Evolutionary conservation across 1,140 invertebrate genomes (phyloP).

Genomic region (Meloidogyne hapla): DNA sequence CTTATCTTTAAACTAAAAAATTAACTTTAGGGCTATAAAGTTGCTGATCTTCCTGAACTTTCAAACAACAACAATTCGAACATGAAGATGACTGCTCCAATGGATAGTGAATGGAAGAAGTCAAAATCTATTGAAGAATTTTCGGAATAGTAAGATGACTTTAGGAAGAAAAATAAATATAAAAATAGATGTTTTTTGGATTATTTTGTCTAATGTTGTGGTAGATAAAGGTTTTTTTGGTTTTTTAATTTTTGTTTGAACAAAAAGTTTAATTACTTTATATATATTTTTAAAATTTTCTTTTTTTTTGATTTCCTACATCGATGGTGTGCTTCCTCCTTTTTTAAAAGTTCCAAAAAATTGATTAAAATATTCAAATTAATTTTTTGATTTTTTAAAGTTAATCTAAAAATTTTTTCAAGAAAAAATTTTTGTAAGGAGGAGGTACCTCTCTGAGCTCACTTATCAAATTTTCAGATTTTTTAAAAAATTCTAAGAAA

Average conservation of each 20-base stretch:
- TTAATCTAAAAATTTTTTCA: no score
- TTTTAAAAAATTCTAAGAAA: background rate
- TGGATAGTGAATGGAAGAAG: background rate
- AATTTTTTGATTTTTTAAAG: no score
- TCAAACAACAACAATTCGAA: background rate
- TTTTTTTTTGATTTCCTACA: no score
- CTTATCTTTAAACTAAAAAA: constrained; percentile 24
- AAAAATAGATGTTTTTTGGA: background rate
- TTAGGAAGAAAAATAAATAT: background rate
- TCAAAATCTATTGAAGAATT: background rate
- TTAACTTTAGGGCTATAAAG: background rate
- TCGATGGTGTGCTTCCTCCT: no score
- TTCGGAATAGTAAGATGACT: background rate
- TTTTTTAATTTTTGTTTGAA: no score
- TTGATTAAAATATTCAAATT: no score
- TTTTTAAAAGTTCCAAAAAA: no score
- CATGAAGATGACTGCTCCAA: background rate
- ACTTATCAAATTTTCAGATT: no score
- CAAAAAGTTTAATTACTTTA: no score
- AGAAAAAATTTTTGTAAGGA: no score
- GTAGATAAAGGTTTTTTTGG: background rate
- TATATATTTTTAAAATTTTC: no score
- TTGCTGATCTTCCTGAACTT: background rate
- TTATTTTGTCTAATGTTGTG: background rate
- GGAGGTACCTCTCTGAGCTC: no score